Evolutionary conservation across 1,140 invertebrate species (phyloP), one percentile per base, ranked within the genome.

Genomic region (Potamilus streckersoni): DNA sequence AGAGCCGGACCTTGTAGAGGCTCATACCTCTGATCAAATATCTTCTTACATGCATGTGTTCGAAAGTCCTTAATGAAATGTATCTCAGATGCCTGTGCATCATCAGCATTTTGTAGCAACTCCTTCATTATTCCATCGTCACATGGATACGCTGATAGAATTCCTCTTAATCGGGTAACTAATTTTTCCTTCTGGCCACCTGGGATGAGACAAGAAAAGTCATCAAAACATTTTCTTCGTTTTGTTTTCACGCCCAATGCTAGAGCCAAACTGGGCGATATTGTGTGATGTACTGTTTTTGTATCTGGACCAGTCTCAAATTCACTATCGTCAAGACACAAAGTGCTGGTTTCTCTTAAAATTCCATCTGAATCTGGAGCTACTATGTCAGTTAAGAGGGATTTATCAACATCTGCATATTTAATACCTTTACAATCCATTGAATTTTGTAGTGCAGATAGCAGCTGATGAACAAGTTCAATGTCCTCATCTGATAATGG

Each of bases 101-200:
- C 87, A 79, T 88, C 87, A 23, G 87, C 83, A 80, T 96, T 87
- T 67, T 87, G 84, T 3, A 87, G 49, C 16, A 87, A 76, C 66
- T 87, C 85, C 72, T 87, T 84, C 49, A 83, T 68, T 19, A 86
- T 60, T 49, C 76, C 79, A 11, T 72, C 63, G 62, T 85, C 86
- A 71, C 80, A 82, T 16, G 86, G 83, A 65, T 88, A 88, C 20
- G 82, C 80, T 14, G 67, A 59, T 49, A 88, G 65, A 64, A 88
- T 84, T n/a, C 82, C 65, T 63, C 80, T 82, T 55, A 88, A 78
- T n/a, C 85, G 71, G 49, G 79, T 84, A 3, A 83, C 81, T n/a
- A 88, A 75, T 23, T 79, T 73, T 73, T 88, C 86, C 63, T 79
- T 77, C 73, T 85, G 85, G 0, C 85, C 85, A 79, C 87, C 85